phyloP scores from a whole-genome alignment of 2,888 invertebrate genomes.

The Autographa gamma region DNA sequence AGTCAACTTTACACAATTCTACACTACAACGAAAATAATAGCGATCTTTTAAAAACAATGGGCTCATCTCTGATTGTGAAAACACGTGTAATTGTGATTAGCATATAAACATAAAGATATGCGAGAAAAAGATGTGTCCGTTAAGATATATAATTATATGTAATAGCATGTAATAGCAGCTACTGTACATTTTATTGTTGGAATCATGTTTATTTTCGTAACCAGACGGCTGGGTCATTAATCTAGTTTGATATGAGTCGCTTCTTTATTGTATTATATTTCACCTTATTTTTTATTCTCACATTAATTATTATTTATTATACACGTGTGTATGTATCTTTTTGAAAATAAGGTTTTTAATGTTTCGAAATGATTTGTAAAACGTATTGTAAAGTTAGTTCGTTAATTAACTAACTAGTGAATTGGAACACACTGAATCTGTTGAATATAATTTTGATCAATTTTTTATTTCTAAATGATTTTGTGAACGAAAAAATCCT shows the following conservation, averaged over 20 bases:
- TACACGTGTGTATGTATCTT: not conserved
- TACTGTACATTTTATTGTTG: conserved; percentile 52
- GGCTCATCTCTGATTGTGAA: conserved; percentile 21
- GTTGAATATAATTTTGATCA: too few relatives aligned
- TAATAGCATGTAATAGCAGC: conserved; percentile 37
- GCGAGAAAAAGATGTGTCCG: conserved; percentile 28
- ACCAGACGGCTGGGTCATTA: conserved; percentile 31
- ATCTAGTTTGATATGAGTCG: conserved; percentile 28
- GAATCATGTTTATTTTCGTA: conserved; percentile 40
- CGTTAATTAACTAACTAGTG: too few relatives aligned
- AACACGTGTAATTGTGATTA: conserved; percentile 26
- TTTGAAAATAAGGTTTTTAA: too few relatives aligned
- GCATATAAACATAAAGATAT: conserved; percentile 35
- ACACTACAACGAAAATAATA: not conserved
- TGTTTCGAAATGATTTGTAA: too few relatives aligned
- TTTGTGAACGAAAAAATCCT: too few relatives aligned
- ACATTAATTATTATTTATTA: conserved; percentile 1
- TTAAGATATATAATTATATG: conserved; percentile 47
- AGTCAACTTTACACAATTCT: not conserved
- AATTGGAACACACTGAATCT: not conserved
- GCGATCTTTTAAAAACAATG: not conserved
- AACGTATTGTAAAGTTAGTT: too few relatives aligned
- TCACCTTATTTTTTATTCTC: not conserved
- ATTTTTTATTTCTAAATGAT: too few relatives aligned
- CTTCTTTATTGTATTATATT: conserved; percentile 12